phyloP scores from a whole-genome alignment of 1,140 invertebrate genomes.

The Himalopsyche phryganea region DNA sequence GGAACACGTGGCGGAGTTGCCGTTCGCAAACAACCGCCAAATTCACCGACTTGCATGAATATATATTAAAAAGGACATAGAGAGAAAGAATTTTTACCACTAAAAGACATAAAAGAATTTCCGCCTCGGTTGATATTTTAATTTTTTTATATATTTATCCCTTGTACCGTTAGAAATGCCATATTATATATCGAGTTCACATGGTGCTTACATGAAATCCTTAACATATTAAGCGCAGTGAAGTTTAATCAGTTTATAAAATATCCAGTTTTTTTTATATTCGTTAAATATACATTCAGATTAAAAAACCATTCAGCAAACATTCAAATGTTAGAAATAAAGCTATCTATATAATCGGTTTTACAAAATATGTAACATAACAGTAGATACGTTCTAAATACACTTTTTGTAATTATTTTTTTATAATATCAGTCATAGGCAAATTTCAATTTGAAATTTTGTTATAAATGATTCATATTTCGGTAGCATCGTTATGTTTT shows the following conservation, averaged over 20 bases:
- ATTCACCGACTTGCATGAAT: slow-evolving; percentile 3
- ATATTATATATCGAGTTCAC: slow-evolving; percentile 4
- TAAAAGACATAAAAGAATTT: slow-evolving; percentile 20
- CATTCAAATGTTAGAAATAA: slow-evolving; percentile 27
- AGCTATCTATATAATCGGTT: slow-evolving; percentile 25
- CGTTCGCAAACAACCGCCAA: slow-evolving; percentile 1
- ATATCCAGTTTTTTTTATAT: not conserved
- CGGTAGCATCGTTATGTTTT: not conserved
- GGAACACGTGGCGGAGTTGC: too few relatives aligned
- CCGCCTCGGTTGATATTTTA: slow-evolving; percentile 4
- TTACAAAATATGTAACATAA: slow-evolving; percentile 33
- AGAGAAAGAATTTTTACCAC: slow-evolving; percentile 18
- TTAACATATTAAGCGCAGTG: not conserved
- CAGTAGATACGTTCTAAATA: slow-evolving; percentile 27
- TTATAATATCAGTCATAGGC: slow-evolving; percentile 32
- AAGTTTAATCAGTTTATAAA: slow-evolving; percentile 10
- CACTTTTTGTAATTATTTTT: slow-evolving; percentile 22
- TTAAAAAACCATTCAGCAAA: slow-evolving; percentile 24
- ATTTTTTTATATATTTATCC: slow-evolving; percentile 18
- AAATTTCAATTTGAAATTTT: slow-evolving; percentile 28
- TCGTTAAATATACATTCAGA: slow-evolving; percentile 17
- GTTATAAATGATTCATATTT: slow-evolving; percentile 1
- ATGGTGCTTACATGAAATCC: not conserved
- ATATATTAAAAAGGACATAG: slow-evolving; percentile 4
- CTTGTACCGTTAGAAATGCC: slow-evolving; percentile 16